A percentile compares a stretch with the other conserved stretches of the same genome.
Conservation (phyloP, 1,140 invertebrate genomes). For the Sycophaga agraensis region DNA sequence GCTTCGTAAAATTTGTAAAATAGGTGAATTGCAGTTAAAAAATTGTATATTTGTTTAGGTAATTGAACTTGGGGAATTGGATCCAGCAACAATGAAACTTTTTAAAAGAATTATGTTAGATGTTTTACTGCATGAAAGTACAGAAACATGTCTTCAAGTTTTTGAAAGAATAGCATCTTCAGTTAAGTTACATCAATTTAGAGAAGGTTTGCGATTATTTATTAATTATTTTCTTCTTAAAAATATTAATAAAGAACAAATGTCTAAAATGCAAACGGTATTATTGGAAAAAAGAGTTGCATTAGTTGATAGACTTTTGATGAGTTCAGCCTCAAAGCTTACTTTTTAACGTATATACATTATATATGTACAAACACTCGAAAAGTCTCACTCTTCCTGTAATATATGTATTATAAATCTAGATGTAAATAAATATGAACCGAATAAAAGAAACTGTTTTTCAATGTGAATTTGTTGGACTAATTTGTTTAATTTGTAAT, state of each 20-base stretch:
- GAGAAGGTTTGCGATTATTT: conserved; percentile 76
- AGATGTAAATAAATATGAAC: no score
- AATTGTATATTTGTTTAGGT: conserved; percentile 56
- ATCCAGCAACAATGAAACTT: conserved; percentile 69
- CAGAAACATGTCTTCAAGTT: conserved; percentile 62
- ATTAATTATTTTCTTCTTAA: conserved; percentile 77
- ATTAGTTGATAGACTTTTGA: conserved; percentile 63
- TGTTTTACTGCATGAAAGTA: conserved; percentile 65
- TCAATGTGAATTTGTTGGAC: no score
- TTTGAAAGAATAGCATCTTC: conserved; percentile 69
- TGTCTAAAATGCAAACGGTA: conserved; percentile 58
- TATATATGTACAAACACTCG: background rate
- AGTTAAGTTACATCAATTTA: conserved; percentile 70
- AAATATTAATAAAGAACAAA: conserved; percentile 59
- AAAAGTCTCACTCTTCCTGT: background rate
- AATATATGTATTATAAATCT: no score
- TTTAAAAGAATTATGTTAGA: conserved; percentile 71
- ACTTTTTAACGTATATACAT: conserved; percentile 15
- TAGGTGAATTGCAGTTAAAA: background rate
- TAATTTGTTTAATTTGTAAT: no score
- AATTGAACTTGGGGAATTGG: conserved; percentile 78
- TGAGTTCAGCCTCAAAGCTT: conserved; percentile 28
- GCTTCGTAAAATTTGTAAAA: background rate
- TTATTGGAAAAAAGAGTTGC: conserved; percentile 59
- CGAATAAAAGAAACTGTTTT: no score